A percentile compares a stretch with the other conserved stretches of the same genome.
Conservation (phyloP, 2,888 invertebrate species). For the Platynereis dumerilii region DNA sequence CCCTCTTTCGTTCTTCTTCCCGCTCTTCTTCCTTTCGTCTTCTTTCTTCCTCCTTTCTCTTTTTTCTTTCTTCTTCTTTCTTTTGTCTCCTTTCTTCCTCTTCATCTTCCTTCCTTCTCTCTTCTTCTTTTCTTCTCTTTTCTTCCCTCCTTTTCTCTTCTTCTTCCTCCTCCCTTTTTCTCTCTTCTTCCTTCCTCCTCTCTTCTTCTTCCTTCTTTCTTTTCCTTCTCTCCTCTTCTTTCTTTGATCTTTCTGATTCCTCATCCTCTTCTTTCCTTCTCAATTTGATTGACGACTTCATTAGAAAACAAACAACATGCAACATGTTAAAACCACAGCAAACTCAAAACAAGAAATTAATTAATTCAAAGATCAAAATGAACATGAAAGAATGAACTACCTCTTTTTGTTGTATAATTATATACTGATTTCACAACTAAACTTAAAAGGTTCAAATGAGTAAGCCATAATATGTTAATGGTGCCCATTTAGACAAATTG, state of each 20-base stretch:
- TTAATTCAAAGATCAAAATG: no score
- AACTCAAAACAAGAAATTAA: no score
- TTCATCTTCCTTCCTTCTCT: neutral
- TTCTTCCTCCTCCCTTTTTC: neutral
- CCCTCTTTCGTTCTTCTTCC: neutral
- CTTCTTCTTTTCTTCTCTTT: constrained; percentile 1
- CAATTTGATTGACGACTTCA: neutral
- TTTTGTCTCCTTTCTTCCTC: neutral
- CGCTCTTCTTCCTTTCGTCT: neutral
- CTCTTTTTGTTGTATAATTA: no score
- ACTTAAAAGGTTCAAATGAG: no score
- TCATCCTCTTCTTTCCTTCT: constrained; percentile 11
- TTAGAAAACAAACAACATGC: no score
- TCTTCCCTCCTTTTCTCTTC: constrained; percentile 7
- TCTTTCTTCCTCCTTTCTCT: constrained; percentile 7
- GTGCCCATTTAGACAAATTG: no score
- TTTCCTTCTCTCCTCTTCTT: constrained; percentile 8
- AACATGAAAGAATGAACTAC: no score
- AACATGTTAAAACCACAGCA: no score
- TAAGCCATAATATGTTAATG: no score
- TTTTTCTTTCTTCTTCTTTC: neutral
- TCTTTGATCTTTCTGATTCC: constrained; percentile 5
- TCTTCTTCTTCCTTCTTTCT: neutral
- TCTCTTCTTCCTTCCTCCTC: neutral
- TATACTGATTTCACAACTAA: no score